Conservation (phyloP, 1,140 invertebrate species). For the Homarus americanus region DNA sequence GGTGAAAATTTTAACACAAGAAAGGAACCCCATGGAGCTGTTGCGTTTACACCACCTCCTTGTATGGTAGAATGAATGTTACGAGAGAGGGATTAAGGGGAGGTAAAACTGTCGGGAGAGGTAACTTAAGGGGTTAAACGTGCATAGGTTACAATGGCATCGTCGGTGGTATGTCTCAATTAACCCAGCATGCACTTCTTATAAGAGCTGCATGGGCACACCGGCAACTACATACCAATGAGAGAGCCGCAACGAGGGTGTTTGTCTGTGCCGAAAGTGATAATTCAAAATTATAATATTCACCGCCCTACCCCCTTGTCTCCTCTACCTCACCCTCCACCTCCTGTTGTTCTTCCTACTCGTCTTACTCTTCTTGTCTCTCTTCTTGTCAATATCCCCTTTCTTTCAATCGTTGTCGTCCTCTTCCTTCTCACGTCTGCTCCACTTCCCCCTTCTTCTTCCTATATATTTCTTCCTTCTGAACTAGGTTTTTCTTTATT, state of each 20-base stretch:
- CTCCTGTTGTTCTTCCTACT: background rate
- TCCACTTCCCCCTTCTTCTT: too few species aligned
- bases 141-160: constrained; percentile 30
- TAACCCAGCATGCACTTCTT: constrained; percentile 41
- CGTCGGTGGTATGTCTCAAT: constrained; percentile 58
- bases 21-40: background rate
- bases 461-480: too few species aligned
- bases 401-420: too few species aligned
- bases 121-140: constrained; percentile 17
- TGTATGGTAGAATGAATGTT: constrained; percentile 3
- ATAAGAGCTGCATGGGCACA: background rate
- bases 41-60: background rate
- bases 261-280: constrained; percentile 35
- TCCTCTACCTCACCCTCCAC: background rate
- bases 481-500: background rate
- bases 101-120: constrained; percentile 14
- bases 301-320: background rate
- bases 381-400: background rate
- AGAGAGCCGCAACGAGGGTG: constrained; percentile 20
- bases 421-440: too few species aligned
- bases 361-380: background rate
- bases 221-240: constrained; percentile 26
- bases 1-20: too few species aligned
- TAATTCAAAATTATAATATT: constrained; percentile 9
- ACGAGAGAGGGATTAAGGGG: background rate